Conservation (phyloP, 2,797 vertebrate species). For the Nyctibius grandis region DNA sequence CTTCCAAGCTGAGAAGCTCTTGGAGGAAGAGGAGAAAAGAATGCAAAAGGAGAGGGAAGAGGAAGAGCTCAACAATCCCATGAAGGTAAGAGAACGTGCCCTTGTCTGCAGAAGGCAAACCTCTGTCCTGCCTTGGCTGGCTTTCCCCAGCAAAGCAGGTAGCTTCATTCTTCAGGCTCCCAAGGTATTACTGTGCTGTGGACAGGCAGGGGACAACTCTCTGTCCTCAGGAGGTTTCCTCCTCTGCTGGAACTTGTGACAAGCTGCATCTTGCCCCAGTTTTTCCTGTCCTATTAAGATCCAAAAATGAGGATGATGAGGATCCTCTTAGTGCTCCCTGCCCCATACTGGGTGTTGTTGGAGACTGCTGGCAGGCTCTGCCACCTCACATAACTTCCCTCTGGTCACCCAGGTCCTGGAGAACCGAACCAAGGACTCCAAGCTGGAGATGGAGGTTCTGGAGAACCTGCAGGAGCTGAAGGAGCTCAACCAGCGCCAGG, state of each 20-base stretch:
- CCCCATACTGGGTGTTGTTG: fast-evolving
- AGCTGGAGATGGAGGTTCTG: conserved; percentile 96
- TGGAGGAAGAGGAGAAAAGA: conserved; percentile 94
- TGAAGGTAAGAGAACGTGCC: conserved; percentile 78
- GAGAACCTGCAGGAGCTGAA: conserved; percentile 97
- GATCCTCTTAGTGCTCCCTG: not conserved
- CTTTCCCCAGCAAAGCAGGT: not conserved
- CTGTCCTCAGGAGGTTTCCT: not conserved
- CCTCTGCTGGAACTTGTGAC: not conserved
- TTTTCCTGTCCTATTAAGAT: not conserved
- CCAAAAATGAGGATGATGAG: not conserved
- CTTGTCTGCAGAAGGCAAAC: not conserved
- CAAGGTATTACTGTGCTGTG: not conserved
- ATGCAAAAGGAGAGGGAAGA: conserved; percentile 90
- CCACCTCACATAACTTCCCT: not conserved
- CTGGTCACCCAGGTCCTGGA: conserved; percentile 84
- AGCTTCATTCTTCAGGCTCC: not conserved
- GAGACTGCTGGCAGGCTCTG: not conserved
- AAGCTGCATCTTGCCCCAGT: not conserved
- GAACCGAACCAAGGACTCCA: conserved; percentile 95
- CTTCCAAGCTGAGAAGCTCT: conserved; percentile 94
- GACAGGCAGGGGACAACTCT: not conserved
- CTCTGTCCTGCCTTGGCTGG: not conserved
- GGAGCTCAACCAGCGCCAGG: conserved; percentile 96
- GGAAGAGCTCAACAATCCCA: conserved; percentile 96